Evolutionary conservation across 2,888 invertebrate species (phyloP), one percentile per base, ranked within the genome.

Genomic region (Callyntrura guangdongensis): DNA sequence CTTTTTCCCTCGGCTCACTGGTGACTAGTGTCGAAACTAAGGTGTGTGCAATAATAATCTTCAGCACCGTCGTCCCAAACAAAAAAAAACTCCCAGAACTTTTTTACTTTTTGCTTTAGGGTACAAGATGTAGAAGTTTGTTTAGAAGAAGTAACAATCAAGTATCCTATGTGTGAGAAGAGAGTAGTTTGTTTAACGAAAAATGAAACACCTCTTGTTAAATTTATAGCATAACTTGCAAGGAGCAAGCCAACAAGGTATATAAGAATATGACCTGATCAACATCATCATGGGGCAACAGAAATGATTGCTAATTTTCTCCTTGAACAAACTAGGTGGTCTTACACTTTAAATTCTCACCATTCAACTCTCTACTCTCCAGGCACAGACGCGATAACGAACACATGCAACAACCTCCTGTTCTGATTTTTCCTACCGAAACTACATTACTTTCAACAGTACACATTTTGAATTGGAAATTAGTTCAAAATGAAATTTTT

Each of bases 261-360:
- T 56, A 59, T n/a, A 49, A 9, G 17, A 45, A 6, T 5, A 12
- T 14, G 47, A 74, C 20, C 14, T 79, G 20, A 79, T 53, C 25
- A 81, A 27, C 82, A 84, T 27, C 17, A 47, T 86, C 36, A n/a
- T 47, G 53, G 59, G 53, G 53, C 47, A 47, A 86, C 27, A 69
- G 69, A 22, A 84, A 27, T 69, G 74, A 72, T 86, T 86, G 86
- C 86, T 86, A 86, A 86, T 86, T 86, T 86, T 86, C 74, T 59
- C 45, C 67, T 56, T 74, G 14, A 61, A 81, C 74, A 49, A 69
- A 86, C 86, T 59, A 86, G 86, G 86, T 86, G 86, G 86, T 86
- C 84, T 17, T 47, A 17, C 81, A 61, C 61, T 61, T 47, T 77
- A 45, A 36, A 17, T 45, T 81, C 61, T 59, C 20, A 81, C 20